phyloP scores from a whole-genome alignment of 2,113 vertebrate genomes.

The Channa argus region DNA sequence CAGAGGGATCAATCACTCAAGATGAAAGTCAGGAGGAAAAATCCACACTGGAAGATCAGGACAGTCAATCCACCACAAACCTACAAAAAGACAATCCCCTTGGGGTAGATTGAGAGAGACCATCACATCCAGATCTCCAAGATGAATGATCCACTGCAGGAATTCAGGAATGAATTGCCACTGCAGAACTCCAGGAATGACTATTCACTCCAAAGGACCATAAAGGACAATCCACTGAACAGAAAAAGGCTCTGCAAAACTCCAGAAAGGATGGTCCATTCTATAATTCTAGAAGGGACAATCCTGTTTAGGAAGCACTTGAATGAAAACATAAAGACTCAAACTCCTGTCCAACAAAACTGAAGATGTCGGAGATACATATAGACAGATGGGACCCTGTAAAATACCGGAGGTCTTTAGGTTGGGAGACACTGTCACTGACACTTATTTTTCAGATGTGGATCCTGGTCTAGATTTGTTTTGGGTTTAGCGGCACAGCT shows the following conservation, averaged over 20 bases:
- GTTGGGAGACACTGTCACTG: slow-evolving; percentile 17
- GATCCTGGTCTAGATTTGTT: slow-evolving; percentile 33
- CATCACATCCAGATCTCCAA: too few species aligned
- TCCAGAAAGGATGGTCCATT: slow-evolving; percentile 32
- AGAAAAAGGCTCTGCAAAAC: slow-evolving; percentile 20
- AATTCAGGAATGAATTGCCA: slow-evolving; percentile 8
- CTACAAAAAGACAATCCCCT: too few species aligned
- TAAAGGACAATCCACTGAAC: slow-evolving; percentile 28
- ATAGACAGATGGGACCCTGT: slow-evolving; percentile 64
- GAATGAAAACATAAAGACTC: slow-evolving; percentile 59
- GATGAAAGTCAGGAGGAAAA: too few species aligned
- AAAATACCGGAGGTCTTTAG: slow-evolving; percentile 59
- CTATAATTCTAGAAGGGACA: neutral
- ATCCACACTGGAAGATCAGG: too few species aligned
- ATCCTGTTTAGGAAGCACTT: slow-evolving; percentile 80
- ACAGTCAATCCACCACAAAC: too few species aligned
- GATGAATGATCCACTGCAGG: slow-evolving; percentile 39
- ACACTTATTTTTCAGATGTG: slow-evolving; percentile 18
- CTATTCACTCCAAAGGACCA: neutral
- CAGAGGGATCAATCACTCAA: too few species aligned
- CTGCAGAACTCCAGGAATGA: neutral
- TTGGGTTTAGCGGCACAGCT: slow-evolving; percentile 32
- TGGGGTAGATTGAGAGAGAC: too few species aligned
- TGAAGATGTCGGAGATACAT: slow-evolving; percentile 28
- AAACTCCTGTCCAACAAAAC: slow-evolving; percentile 51